These are phyloP conservation scores for Callyntrura sp. DNA, from an alignment of 2,888 invertebrate genomes.

Conservation along the genomic window DNA sequence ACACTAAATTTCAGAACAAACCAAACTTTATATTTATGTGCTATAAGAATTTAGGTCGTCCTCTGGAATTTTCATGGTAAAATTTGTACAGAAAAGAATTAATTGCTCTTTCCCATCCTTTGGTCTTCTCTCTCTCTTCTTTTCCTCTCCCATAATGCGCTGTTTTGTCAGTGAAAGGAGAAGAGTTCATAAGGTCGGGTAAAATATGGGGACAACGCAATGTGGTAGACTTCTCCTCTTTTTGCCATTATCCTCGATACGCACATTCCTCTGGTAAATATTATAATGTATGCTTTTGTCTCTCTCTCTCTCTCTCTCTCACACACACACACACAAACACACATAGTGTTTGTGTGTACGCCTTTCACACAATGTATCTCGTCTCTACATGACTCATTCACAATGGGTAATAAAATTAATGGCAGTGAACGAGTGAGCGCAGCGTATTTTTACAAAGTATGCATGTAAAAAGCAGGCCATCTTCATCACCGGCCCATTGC, in stretches of 20 bases:
- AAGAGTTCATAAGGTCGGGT: constrained; percentile 63
- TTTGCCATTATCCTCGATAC: constrained; percentile 7
- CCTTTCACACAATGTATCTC: not conserved
- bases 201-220: constrained; percentile 69
- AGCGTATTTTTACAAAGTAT: constrained; percentile 41
- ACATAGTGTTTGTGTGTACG: too few species aligned
- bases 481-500: constrained; percentile 43
- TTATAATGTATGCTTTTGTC: not conserved
- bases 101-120: constrained; percentile 63
- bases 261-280: not conserved
- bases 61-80: constrained; percentile 72
- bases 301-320: too few species aligned
- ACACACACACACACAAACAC: too few species aligned
- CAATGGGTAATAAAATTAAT: constrained; percentile 73
- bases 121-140: too few species aligned
- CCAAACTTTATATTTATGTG: not conserved
- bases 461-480: constrained; percentile 59
- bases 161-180: constrained; percentile 49
- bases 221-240: constrained; percentile 49
- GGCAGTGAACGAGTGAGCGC: constrained; percentile 61
- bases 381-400: constrained; percentile 31
- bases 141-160: constrained; percentile 1
- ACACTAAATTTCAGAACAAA: not conserved
- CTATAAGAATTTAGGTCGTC: constrained; percentile 63
- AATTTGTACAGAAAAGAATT: constrained; percentile 58